phyloP scores from a whole-genome alignment of 2,113 vertebrate genomes.

The Oplegnathus fasciatus region DNA sequence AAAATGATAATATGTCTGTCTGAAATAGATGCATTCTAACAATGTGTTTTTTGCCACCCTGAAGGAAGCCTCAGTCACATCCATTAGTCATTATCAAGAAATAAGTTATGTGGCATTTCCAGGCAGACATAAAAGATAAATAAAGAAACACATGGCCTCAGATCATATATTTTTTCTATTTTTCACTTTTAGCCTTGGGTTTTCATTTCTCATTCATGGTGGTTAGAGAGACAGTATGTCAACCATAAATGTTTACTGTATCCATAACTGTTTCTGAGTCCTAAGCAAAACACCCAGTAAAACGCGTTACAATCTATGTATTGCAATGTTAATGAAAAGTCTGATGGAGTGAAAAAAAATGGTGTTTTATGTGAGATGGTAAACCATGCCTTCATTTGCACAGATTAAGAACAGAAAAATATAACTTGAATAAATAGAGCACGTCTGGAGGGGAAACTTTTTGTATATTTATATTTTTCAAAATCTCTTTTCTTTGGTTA shows the following conservation, averaged over 20 bases:
- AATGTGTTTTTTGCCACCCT: constrained; percentile 24
- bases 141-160: not conserved
- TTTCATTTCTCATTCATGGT: not conserved
- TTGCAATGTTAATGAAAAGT: not conserved
- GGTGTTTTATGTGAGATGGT: not conserved
- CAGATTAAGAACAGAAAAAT: not conserved
- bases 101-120: constrained; percentile 7
- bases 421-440: not conserved
- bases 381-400: not conserved
- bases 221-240: not conserved
- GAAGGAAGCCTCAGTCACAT: constrained; percentile 15
- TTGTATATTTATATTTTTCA: not conserved
- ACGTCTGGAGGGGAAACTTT: not conserved
- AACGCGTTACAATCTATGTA: not conserved
- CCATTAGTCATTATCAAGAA: constrained; percentile 29
- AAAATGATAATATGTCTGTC: constrained; percentile 32
- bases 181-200: not conserved
- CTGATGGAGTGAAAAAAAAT: too few relatives aligned
- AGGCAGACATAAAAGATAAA: not conserved
- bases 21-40: constrained; percentile 12
- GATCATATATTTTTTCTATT: not conserved
- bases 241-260: not conserved
- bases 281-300: not conserved
- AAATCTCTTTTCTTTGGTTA: too few relatives aligned
- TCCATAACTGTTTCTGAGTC: not conserved